Base-by-base conservation (phyloP, 2,888 invertebrate species). In the Lissocephala sabroskyi region DNA sequence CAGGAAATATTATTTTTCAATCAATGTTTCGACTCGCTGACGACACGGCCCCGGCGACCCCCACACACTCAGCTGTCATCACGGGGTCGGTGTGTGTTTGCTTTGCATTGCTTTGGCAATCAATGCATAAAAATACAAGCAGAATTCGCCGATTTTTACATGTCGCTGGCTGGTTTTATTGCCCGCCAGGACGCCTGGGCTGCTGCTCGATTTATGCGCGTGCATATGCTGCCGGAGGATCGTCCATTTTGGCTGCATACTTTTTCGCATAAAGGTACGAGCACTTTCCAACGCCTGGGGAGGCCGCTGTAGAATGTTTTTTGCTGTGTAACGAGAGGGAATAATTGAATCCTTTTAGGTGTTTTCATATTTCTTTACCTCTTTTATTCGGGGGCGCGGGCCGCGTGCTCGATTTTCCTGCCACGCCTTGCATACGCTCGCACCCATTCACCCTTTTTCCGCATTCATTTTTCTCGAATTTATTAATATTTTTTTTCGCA, bases 261-360 rank as follows among this genome's bases (percentile, higher is more conserved):
- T 76, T 73, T 57, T 74, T 70, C 66, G 76, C 62, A 45, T 53
- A n/a, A n/a, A n/a, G n/a, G n/a, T n/a, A n/a, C n/a, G n/a, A n/a
- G n/a, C n/a, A n/a, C n/a, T n/a, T n/a, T n/a, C n/a, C n/a, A n/a
- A n/a, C n/a, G n/a, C n/a, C n/a, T n/a, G n/a, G n/a, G n/a, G n/a
- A n/a, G n/a, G n/a, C n/a, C n/a, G n/a, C n/a, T n/a, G n/a, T n/a
- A 17, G 44, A 52, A 59, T 74, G 45, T 59, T 62, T 54, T 59
- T 68, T 63, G 63, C 53, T 71, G 75, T 65, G 73, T 77, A 77
- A 73, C 73, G 77, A 73, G 75, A 67, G 67, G 67, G 71, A 74
- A 73, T 77, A 73, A 73, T 74, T 73, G 75, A 73, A 73, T 73
- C 75, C 73, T 70, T 73, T 73, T 77, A 73, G 75, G 77, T 77